phyloP scores from a whole-genome alignment of 2,113 vertebrate species.

The Myiagra hebetior region DNA sequence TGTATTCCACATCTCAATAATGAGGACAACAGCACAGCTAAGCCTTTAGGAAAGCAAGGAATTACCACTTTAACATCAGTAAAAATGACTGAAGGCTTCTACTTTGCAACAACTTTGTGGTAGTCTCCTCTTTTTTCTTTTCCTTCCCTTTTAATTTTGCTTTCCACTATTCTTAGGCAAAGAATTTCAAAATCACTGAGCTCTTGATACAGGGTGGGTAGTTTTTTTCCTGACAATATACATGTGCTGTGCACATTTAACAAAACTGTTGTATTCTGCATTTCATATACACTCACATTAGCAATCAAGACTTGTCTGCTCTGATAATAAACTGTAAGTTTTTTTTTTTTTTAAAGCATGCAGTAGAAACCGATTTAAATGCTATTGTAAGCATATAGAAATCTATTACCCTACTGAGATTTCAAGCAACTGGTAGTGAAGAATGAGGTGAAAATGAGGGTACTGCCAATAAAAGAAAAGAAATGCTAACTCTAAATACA shows the following conservation, averaged over 20 bases:
- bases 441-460: background rate
- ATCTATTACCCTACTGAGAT: background rate
- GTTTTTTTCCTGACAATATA: background rate
- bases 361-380: background rate
- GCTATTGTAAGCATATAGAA: background rate
- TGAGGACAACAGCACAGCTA: background rate
- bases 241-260: background rate
- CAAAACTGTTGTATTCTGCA: background rate
- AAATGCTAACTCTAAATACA: background rate
- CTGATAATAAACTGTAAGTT: background rate
- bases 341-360: background rate
- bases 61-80: background rate
- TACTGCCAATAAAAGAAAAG: background rate
- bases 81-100: background rate
- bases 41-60: background rate
- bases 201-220: background rate
- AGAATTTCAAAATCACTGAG: background rate
- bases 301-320: background rate
- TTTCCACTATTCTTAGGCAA: background rate
- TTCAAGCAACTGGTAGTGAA: background rate
- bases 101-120: background rate
- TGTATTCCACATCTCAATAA: background rate
- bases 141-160: background rate
- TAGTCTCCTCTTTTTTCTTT: background rate
- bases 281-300: background rate